Evolutionary conservation across 2,113 vertebrate genomes (phyloP).

Genomic region (Chrysemys picta): DNA sequence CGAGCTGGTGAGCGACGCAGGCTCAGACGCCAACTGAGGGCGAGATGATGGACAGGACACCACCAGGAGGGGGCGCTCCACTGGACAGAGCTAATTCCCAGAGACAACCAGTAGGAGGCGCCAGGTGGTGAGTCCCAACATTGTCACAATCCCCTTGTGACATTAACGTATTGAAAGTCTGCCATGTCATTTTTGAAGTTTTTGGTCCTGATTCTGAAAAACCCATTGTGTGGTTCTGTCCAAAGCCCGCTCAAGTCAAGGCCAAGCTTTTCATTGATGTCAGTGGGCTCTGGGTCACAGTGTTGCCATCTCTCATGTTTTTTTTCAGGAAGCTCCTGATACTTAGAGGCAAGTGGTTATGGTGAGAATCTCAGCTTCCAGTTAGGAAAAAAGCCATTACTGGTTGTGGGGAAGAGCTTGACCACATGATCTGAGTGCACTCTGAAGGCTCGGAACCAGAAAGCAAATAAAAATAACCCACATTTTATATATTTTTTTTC

Average conservation of each 20-base stretch:
- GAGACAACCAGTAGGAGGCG: too few species aligned
- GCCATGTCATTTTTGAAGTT: not conserved
- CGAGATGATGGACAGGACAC: too few species aligned
- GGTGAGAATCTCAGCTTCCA: not conserved
- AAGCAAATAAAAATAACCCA: not conserved
- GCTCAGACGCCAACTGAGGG: too few species aligned
- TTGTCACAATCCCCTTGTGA: not conserved
- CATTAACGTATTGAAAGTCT: not conserved
- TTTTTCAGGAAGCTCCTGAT: not conserved
- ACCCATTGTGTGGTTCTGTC: not conserved
- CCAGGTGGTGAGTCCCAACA: too few species aligned
- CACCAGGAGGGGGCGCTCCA: too few species aligned
- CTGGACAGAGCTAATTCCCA: too few species aligned
- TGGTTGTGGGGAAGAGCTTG: not conserved
- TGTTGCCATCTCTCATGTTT: not conserved
- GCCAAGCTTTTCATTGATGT: not conserved
- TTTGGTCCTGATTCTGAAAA: not conserved
- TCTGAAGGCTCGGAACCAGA: fast-evolving
- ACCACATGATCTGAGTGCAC: not conserved
- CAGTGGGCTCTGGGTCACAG: not conserved
- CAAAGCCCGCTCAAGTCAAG: not conserved
- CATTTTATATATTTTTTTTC: not conserved
- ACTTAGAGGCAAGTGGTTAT: not conserved
- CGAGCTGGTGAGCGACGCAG: too few species aligned
- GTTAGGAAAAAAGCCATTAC: not conserved